Conservation (phyloP, 2,888 invertebrate species). For the Rhodophaea formosa region DNA sequence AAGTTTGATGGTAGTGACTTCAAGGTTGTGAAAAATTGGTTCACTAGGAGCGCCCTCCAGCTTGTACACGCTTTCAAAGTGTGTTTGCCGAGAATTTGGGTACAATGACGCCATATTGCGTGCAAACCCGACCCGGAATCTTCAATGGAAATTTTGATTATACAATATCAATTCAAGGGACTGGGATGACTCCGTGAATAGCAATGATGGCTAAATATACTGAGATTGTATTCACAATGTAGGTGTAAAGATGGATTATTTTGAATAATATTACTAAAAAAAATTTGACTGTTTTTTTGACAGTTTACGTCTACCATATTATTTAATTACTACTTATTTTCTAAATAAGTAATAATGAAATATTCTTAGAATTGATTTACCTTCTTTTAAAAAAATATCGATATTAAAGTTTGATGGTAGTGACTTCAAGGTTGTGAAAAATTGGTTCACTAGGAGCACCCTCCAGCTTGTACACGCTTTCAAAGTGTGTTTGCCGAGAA, state of each 20-base stretch:
- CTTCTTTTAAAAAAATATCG: too few species aligned
- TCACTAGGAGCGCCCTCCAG: conserved; percentile 28
- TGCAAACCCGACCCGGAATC: conserved; percentile 24
- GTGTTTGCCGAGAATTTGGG: conserved; percentile 24
- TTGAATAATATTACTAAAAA: too few species aligned
- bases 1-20: not conserved
- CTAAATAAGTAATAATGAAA: too few species aligned
- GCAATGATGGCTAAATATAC: conserved; percentile 8
- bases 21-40: conserved; percentile 25
- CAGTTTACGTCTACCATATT: too few species aligned
- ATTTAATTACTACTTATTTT: too few species aligned
- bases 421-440: conserved; percentile 10
- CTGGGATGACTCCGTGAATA: not conserved
- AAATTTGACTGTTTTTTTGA: too few species aligned
- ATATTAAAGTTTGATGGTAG: not conserved
- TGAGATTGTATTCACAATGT: not conserved
- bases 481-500: conserved; percentile 24
- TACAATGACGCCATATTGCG: conserved; percentile 27
- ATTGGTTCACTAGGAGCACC: conserved; percentile 31
- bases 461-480: conserved; percentile 19
- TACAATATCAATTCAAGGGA: conserved; percentile 18
- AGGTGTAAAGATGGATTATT: not conserved
- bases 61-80: conserved; percentile 18
- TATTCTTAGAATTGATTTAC: too few species aligned
- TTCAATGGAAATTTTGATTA: conserved; percentile 16